Percentiles rank a stretch among this genome's conserved stretches.
Evolutionary conservation across 2,888 invertebrate genomes (phyloP).

Genomic region (Operophtera brumata): DNA sequence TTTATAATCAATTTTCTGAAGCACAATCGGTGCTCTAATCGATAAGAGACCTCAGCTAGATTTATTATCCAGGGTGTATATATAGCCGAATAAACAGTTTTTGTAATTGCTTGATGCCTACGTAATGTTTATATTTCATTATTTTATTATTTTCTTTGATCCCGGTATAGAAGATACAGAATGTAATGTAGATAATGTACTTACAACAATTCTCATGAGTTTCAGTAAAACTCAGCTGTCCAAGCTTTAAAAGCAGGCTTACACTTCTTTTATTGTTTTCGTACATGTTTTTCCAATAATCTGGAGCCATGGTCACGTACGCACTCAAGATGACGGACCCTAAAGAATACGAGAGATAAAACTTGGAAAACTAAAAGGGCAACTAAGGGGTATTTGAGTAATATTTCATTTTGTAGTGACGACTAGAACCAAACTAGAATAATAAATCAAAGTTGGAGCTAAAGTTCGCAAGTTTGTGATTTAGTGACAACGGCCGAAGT

Average conservation of each 20-base stretch:
- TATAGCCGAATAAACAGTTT: no score
- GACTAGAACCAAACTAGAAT: slow-evolving; percentile 14
- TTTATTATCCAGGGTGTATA: no score
- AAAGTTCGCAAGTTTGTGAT: slow-evolving; percentile 26
- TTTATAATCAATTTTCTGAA: no score
- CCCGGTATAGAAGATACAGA: no score
- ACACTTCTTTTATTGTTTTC: slow-evolving; percentile 6
- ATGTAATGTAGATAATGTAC: no score
- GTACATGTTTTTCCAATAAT: slow-evolving; percentile 2
- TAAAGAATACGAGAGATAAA: slow-evolving; percentile 14
- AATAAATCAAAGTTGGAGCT: slow-evolving; percentile 25
- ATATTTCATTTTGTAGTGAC: slow-evolving; percentile 20
- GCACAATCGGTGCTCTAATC: no score
- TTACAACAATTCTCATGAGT: background rate
- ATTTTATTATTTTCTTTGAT: no score
- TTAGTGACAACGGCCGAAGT: slow-evolving; percentile 16
- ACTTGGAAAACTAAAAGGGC: slow-evolving; percentile 23
- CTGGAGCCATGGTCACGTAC: slow-evolving; percentile 10
- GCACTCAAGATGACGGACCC: slow-evolving; percentile 5
- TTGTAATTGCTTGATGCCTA: no score
- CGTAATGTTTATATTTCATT: no score
- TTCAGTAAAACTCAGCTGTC: background rate
- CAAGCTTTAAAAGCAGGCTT: slow-evolving; percentile 1
- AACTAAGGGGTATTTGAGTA: slow-evolving; percentile 11
- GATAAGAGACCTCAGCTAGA: no score